A percentile compares a stretch with the other conserved stretches of the same genome.
phyloP scores from a whole-genome alignment of 2,797 vertebrate species.

The Hephaestus fuliginosus region DNA sequence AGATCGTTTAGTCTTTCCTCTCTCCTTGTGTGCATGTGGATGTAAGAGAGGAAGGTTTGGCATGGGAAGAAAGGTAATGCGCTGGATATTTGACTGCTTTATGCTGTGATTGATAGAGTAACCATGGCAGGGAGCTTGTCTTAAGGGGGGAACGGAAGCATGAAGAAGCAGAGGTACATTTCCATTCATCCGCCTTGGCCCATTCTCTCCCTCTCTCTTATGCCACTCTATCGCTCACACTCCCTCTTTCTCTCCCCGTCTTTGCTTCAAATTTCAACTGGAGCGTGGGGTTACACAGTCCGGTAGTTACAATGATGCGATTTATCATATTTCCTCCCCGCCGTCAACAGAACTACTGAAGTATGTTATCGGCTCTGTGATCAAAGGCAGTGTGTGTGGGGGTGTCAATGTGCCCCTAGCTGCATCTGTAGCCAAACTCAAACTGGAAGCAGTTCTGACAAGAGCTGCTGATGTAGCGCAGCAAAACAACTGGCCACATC shows the following conservation, averaged over 20 bases:
- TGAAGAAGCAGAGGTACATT: conserved; percentile 71
- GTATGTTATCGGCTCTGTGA: conserved; percentile 73
- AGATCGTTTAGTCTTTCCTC: conserved; percentile 47
- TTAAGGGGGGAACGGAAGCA: conserved; percentile 72
- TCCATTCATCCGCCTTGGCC: conserved; percentile 70
- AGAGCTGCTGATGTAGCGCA: conserved; percentile 75
- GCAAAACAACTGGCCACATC: conserved; percentile 79
- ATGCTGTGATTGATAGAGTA: conserved; percentile 71
- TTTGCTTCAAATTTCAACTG: conserved; percentile 68
- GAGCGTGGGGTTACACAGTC: conserved; percentile 65
- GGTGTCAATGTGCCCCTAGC: conserved; percentile 80
- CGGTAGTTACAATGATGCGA: conserved; percentile 73
- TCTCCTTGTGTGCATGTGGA: conserved; percentile 46
- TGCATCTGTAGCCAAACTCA: conserved; percentile 73
- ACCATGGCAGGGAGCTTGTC: conserved; percentile 62
- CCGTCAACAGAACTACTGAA: conserved; percentile 73
- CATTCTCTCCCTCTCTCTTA: conserved; percentile 42
- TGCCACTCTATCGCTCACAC: conserved; percentile 51
- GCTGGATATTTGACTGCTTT: conserved; percentile 61
- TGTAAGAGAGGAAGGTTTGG: conserved; percentile 62
- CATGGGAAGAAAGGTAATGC: conserved; percentile 59
- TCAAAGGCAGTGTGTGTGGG: conserved; percentile 72
- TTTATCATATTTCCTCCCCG: conserved; percentile 78
- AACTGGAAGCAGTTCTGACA: conserved; percentile 70
- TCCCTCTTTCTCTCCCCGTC: conserved; percentile 51